A percentile compares a stretch with the other conserved stretches of the same genome.
These are phyloP conservation scores for Melanotaenia pygmaea DNA, from an alignment of 2,797 vertebrate genomes.

Conservation along the genomic window DNA sequence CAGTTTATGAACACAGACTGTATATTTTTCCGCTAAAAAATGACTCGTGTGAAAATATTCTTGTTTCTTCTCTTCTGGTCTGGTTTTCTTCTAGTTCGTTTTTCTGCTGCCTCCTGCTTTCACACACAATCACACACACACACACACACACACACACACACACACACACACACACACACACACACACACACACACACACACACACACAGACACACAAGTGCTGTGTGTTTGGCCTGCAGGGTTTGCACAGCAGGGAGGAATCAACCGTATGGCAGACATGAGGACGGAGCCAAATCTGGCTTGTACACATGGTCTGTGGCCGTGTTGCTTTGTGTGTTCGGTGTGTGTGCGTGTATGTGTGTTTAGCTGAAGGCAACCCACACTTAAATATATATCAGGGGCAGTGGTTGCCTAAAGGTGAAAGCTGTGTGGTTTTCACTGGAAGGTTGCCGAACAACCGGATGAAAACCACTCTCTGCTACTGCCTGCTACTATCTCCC, in stretches of 20 bases:
- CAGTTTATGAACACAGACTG: constrained; percentile 16
- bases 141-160: too few species aligned
- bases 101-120: not conserved
- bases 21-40: constrained; percentile 5
- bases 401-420: constrained; percentile 66
- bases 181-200: constrained; percentile 35
- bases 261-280: constrained; percentile 79
- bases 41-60: constrained; percentile 19
- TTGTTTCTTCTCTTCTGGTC: constrained; percentile 14
- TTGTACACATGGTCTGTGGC: constrained; percentile 73
- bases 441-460: constrained; percentile 51
- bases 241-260: constrained; percentile 73
- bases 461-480: constrained; percentile 59
- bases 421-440: constrained; percentile 58
- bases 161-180: constrained; percentile 39
- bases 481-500: constrained; percentile 24
- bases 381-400: constrained; percentile 73
- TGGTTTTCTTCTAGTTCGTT: constrained; percentile 32
- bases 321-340: constrained; percentile 37
- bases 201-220: constrained; percentile 40
- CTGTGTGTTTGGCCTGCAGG: constrained; percentile 76
- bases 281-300: constrained; percentile 74
- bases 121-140: constrained; percentile 33
- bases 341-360: constrained; percentile 41
- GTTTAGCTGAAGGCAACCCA: constrained; percentile 52